Evolutionary conservation across 2,113 vertebrate species (phyloP).

Genomic region (Stictonetta naevosa): DNA sequence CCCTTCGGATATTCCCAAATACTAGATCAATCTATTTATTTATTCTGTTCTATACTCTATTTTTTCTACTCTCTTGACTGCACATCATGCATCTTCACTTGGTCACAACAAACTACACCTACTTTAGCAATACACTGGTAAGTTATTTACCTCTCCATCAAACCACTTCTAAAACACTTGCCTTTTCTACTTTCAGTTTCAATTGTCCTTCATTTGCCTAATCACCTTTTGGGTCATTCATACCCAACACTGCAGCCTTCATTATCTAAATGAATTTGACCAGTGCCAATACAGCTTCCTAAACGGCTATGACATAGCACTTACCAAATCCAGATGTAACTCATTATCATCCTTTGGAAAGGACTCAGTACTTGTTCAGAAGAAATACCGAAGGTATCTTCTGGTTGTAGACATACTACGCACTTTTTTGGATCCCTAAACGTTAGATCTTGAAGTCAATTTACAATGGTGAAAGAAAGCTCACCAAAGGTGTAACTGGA

Average conservation of each 20-base stretch:
- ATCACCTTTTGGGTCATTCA: neutral
- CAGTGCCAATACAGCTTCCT: neutral
- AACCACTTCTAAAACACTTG: neutral
- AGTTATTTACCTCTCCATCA: neutral
- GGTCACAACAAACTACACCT: neutral
- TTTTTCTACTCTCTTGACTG: neutral
- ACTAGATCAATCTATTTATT: neutral
- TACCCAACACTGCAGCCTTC: neutral
- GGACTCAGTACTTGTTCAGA: neutral
- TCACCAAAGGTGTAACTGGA: neutral
- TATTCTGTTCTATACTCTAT: neutral
- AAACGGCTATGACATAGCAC: neutral
- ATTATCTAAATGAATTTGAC: neutral
- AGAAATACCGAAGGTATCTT: neutral
- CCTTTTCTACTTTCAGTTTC: neutral
- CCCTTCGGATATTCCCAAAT: neutral
- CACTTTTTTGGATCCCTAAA: neutral
- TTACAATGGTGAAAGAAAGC: neutral
- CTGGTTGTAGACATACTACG: neutral
- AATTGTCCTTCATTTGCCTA: neutral
- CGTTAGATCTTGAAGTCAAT: neutral
- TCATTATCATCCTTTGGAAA: neutral
- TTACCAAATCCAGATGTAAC: neutral
- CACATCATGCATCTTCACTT: neutral
- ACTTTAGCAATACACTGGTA: neutral